phyloP scores from a whole-genome alignment of 2,113 vertebrate species.

The Hylia prasina region DNA sequence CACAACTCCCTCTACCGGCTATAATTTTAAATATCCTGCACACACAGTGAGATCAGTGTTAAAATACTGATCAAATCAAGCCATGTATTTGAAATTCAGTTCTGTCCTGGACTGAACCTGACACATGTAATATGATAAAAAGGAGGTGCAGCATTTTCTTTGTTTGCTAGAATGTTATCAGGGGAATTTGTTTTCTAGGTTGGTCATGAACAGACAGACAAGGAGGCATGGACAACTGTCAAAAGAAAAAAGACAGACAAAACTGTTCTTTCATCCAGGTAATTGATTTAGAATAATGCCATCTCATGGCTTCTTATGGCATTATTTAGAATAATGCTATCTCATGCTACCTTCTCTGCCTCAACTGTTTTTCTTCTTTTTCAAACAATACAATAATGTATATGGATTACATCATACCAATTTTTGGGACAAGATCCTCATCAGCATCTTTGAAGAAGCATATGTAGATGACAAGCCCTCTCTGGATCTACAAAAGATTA shows the following conservation, averaged over 20 bases:
- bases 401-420: conserved; percentile 75
- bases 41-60: not conserved
- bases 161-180: not conserved
- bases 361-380: not conserved
- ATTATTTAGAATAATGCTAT: not conserved
- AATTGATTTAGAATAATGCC: not conserved
- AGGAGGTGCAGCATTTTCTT: not conserved
- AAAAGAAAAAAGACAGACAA: not conserved
- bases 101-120: not conserved
- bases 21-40: not conserved
- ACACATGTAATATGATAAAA: not conserved
- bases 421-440: conserved; percentile 85
- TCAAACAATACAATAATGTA: not conserved
- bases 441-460: conserved; percentile 94
- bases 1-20: conserved; percentile 61
- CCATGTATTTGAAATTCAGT: not conserved
- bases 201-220: not conserved
- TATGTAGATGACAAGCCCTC: conserved; percentile 90
- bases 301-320: not conserved
- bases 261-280: not conserved
- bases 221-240: not conserved
- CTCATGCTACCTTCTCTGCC: not conserved
- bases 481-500: conserved; percentile 77
- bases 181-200: not conserved
- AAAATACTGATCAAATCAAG: not conserved